A percentile compares a stretch with the other conserved stretches of the same genome.
These are phyloP conservation scores for Anoplopoma fimbria DNA, from an alignment of 2,113 vertebrate genomes.

Conservation along the genomic window DNA sequence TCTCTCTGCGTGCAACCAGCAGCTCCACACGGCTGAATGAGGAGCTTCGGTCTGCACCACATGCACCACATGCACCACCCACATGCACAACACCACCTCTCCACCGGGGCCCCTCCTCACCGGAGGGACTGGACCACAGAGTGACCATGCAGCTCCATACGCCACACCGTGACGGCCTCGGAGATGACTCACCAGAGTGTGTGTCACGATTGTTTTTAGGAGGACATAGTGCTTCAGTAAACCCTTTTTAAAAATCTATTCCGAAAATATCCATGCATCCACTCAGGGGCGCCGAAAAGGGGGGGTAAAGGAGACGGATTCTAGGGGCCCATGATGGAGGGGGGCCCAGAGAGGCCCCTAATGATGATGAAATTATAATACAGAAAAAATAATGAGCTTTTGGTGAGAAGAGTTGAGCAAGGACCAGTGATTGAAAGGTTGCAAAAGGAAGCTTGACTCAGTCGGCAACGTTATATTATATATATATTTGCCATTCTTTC, in stretches of 20 bases:
- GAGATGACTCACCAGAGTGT: not conserved
- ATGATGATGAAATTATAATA: no score
- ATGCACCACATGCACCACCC: no score
- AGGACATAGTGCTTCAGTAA: not conserved
- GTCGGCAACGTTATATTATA: no score
- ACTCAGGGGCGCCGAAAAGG: no score
- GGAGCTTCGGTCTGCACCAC: constrained; percentile 62
- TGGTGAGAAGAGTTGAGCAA: no score
- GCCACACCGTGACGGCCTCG: not conserved
- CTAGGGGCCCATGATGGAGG: no score
- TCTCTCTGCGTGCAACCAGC: constrained; percentile 42
- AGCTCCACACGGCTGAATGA: constrained; percentile 62
- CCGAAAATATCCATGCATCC: constrained; percentile 50
- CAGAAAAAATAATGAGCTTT: no score
- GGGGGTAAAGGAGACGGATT: no score
- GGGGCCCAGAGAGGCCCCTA: no score
- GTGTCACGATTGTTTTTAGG: not conserved
- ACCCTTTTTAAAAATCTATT: constrained; percentile 25
- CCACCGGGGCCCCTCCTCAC: constrained; percentile 70
- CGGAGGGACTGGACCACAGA: constrained; percentile 63
- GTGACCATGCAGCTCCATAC: constrained; percentile 40
- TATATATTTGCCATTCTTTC: no score
- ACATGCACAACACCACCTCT: constrained; percentile 59
- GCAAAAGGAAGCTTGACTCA: no score
- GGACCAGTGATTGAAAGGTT: no score